Evolutionary conservation across 2,797 vertebrate species (phyloP).

Genomic region (Tachyglossus aculeatus): DNA sequence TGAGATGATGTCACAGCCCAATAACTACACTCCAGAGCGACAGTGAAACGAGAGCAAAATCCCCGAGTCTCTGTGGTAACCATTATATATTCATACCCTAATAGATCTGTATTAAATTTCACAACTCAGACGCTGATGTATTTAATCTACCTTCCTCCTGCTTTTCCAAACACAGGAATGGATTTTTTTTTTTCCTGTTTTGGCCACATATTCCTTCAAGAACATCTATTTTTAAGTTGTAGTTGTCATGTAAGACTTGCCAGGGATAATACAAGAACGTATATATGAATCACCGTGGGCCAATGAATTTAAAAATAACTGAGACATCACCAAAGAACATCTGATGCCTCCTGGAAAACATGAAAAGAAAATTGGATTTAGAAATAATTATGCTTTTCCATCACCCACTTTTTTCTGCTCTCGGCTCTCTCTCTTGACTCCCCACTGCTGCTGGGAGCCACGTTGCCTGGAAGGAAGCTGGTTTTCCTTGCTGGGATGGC

Average conservation of each 20-base stretch:
- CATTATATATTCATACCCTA: not conserved
- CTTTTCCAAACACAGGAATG: not conserved
- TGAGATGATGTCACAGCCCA: not conserved
- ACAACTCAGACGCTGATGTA: not conserved
- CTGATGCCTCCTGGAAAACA: not conserved
- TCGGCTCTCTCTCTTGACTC: no score
- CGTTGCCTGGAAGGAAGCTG: no score
- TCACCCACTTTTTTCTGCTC: no score
- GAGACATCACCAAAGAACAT: constrained; percentile 27
- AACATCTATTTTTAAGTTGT: constrained; percentile 57
- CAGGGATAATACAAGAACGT: constrained; percentile 44
- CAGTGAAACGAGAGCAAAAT: not conserved
- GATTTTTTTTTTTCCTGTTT: fast-evolving
- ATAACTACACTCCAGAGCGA: not conserved
- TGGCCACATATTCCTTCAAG: constrained; percentile 40
- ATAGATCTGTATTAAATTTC: not conserved
- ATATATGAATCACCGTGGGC: constrained; percentile 59
- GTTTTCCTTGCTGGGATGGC: no score
- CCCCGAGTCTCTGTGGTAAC: not conserved
- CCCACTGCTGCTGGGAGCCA: no score
- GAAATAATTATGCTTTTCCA: not conserved
- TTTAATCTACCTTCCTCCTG: not conserved
- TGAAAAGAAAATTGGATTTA: not conserved
- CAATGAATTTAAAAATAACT: constrained; percentile 63
- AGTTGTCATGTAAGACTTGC: constrained; percentile 41